These are phyloP conservation scores for Emydoidea blandingii DNA, from an alignment of 2,797 vertebrate genomes.

Conservation along the genomic window DNA sequence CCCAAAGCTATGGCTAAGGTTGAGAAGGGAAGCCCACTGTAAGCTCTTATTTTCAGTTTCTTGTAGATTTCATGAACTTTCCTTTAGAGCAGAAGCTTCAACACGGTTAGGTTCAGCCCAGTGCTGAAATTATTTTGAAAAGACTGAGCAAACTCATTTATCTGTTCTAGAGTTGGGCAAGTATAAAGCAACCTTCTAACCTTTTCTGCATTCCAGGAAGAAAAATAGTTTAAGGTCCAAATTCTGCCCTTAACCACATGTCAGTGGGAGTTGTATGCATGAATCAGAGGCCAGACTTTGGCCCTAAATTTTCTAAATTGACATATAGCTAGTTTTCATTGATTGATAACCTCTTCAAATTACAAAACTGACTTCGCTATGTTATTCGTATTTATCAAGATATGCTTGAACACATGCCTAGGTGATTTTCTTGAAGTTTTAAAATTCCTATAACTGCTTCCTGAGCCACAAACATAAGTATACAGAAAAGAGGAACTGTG, in stretches of 20 bases:
- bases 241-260: background rate
- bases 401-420: background rate
- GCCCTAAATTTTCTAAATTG: background rate
- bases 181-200: background rate
- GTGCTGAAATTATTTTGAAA: background rate
- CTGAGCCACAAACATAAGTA: accelerated
- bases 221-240: background rate
- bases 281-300: background rate
- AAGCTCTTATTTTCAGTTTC: background rate
- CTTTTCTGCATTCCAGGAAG: background rate
- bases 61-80: background rate
- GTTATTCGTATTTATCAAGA: background rate
- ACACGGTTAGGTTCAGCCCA: background rate
- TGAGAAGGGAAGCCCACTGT: background rate
- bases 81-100: background rate
- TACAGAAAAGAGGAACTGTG: background rate
- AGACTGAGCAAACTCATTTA: background rate
- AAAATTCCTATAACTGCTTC: background rate
- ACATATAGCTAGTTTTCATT: background rate
- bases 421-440: background rate
- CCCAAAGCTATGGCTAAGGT: background rate
- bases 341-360: background rate
- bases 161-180: background rate
- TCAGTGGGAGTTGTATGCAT: background rate
- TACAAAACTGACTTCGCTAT: background rate